These are phyloP conservation scores for Coecobrya sp. DNA, from an alignment of 2,888 invertebrate species.

Conservation along the genomic window DNA sequence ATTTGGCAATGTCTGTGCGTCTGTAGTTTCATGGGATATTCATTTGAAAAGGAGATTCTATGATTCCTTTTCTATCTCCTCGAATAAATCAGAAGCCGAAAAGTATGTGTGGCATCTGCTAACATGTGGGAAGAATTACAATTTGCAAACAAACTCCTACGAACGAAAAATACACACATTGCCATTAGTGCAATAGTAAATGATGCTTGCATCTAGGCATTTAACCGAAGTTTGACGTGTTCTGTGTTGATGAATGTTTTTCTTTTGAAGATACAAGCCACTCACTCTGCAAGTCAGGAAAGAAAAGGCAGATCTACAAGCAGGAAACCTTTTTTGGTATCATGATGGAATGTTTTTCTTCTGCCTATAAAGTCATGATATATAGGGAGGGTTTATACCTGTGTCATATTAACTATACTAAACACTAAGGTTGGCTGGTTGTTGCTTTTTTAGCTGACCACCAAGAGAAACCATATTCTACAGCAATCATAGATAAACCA, in stretches of 20 bases:
- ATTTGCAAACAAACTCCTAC: conserved; percentile 34
- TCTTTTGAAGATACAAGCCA: background rate
- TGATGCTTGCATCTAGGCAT: background rate
- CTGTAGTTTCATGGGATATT: background rate
- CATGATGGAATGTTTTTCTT: background rate
- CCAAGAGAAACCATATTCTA: background rate
- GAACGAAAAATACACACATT: background rate
- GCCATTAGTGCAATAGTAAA: background rate
- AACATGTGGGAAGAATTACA: conserved; percentile 8
- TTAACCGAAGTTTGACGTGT: conserved; percentile 8
- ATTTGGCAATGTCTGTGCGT: background rate
- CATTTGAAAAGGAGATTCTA: background rate
- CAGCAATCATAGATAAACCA: background rate
- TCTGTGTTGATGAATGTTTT: conserved; percentile 8
- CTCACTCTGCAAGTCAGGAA: conserved; percentile 23
- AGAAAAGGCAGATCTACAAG: background rate
- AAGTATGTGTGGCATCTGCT: conserved; percentile 32
- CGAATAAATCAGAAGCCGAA: conserved; percentile 17
- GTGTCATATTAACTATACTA: too few relatives aligned
- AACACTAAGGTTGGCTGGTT: too few relatives aligned
- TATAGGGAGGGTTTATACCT: too few relatives aligned
- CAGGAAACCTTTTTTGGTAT: conserved; percentile 57
- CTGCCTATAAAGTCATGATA: background rate
- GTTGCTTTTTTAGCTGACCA: conserved; percentile 8
- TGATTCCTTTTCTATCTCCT: conserved; percentile 7